These are phyloP conservation scores for Tachina grossa DNA, from an alignment of 2,888 invertebrate species.

Conservation along the genomic window DNA sequence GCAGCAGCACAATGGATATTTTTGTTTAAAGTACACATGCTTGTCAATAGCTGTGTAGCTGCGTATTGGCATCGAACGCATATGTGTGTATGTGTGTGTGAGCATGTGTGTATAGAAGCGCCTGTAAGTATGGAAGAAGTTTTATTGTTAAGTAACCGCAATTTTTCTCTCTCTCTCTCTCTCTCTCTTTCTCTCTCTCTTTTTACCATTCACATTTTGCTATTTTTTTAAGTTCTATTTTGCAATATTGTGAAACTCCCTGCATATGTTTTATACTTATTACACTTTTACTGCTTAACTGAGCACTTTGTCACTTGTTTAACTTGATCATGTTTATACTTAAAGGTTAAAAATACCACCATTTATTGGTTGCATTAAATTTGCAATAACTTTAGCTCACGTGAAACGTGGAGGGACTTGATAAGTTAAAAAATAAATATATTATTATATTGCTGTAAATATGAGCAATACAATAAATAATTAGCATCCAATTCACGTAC, in stretches of 20 bases:
- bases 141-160: constrained; percentile 49
- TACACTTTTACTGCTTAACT: constrained; percentile 62
- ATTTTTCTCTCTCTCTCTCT: not conserved
- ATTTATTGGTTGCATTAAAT: constrained; percentile 65
- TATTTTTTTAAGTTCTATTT: not conserved
- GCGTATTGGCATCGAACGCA: not conserved
- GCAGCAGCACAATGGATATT: too few species aligned
- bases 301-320: constrained; percentile 53
- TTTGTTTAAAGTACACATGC: too few species aligned
- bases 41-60: not conserved
- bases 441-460: too few species aligned
- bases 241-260: constrained; percentile 37
- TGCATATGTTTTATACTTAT: constrained; percentile 54
- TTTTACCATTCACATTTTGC: constrained; percentile 55
- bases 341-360: constrained; percentile 67
- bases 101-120: not conserved
- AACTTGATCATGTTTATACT: constrained; percentile 56
- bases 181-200: constrained; percentile 8
- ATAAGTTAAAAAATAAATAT: constrained; percentile 7
- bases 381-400: constrained; percentile 28
- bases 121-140: constrained; percentile 26
- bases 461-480: too few species aligned
- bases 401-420: not conserved
- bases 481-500: too few species aligned
- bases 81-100: not conserved